Evolutionary conservation across 2,113 vertebrate species (phyloP).

Genomic region (Podiceps cristatus): DNA sequence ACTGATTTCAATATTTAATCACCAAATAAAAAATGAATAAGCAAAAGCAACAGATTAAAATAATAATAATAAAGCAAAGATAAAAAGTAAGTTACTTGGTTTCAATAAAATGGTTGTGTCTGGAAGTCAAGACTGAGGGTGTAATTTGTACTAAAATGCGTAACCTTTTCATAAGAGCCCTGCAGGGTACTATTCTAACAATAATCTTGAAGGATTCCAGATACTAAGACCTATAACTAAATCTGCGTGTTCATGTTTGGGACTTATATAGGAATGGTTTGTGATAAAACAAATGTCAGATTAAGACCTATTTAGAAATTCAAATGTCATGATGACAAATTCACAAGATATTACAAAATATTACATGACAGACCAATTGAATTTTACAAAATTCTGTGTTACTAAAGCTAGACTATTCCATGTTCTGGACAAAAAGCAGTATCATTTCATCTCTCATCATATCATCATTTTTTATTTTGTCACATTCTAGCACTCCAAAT

Average conservation of each 20-base stretch:
- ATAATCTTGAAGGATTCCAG: neutral
- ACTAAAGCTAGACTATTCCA: neutral
- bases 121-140: neutral
- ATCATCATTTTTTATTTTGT: neutral
- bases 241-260: neutral
- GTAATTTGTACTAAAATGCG: neutral
- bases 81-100: neutral
- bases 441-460: no score
- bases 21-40: neutral
- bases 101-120: neutral
- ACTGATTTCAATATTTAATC: slow-evolving; percentile 4
- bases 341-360: neutral
- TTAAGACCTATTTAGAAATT: neutral
- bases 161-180: slow-evolving; percentile 1
- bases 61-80: neutral
- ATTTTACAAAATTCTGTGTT: neutral
- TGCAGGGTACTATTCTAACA: neutral
- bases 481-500: neutral
- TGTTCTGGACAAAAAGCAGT: neutral
- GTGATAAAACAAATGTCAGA: neutral
- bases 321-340: neutral
- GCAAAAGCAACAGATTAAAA: neutral
- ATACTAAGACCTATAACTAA: neutral
- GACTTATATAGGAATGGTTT: neutral
- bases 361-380: neutral